Evolutionary conservation across 2,797 vertebrate genomes (phyloP), one percentile per base, ranked within the genome.

Genomic region (Moxostoma hubbsi): DNA sequence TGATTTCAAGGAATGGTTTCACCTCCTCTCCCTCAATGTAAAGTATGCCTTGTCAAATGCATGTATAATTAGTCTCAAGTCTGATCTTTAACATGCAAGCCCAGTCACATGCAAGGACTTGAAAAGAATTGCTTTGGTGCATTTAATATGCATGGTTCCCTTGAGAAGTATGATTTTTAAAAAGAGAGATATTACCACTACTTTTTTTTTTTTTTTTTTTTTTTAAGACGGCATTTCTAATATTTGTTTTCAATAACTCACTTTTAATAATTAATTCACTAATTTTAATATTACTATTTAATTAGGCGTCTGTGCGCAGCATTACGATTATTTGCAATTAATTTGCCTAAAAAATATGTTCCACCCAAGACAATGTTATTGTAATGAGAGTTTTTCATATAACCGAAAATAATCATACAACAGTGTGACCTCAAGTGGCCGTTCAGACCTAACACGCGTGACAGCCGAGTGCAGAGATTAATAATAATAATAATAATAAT

Each of bases 41-140:
- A 66, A 66, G 10, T n/a, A 15, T 61, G 67, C 68, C 7, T 18
- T 50, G 36, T 36, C 13, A 43, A 73, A 77, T 15, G 12, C 55
- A 51, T 55, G 57, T 66, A 49, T 36, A 6, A 71, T 62, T 7
- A 18, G 59, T 58, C 53, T 55, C 51, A 68, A 62, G 71, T 71
- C 53, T 18, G 51, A 59, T 76, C 5, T 47, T 64, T 57, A 43
- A 57, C 62, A 66, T 54, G 11, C 13, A 55, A 9, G 1, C 10
- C 11, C n/a, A 47, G 55, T 79, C 59, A 74, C 68, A 70, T 70
- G 63, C 64, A 57, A 47, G 9, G 65, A 70, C 63, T 55, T 73
- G 68, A 9, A 43, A 45, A 16, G n/a, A 58, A 18, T 5, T 12
- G n/a, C 36, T 53, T 9, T 47, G 53, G 58, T 16, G 9, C 53